phyloP scores from a whole-genome alignment of 2,888 invertebrate genomes.

The Lithophane semibrunnea region DNA sequence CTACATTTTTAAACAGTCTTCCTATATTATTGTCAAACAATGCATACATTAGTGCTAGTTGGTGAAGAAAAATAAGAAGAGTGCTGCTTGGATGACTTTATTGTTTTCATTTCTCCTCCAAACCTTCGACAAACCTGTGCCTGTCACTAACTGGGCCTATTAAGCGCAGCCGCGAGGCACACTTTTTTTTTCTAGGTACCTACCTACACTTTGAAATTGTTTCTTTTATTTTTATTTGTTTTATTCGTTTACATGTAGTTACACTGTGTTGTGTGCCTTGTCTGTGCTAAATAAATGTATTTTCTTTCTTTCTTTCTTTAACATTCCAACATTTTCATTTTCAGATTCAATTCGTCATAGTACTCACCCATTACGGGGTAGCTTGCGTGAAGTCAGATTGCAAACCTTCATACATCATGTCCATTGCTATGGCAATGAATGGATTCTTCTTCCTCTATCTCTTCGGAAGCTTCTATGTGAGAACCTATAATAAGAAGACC shows the following conservation, averaged over 20 bases:
- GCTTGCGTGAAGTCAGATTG: constrained; percentile 68
- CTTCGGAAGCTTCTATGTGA: constrained; percentile 73
- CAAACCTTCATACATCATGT: constrained; percentile 67
- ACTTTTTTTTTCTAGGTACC: no score
- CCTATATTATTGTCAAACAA: background rate
- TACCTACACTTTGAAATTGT: no score
- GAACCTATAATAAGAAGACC: constrained; percentile 63
- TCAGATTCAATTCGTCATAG: constrained; percentile 73
- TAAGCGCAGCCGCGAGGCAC: no score
- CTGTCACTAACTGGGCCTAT: no score
- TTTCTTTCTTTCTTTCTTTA: no score
- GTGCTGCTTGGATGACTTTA: background rate
- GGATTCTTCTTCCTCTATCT: constrained; percentile 68
- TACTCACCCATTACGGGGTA: constrained; percentile 62
- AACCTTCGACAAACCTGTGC: background rate
- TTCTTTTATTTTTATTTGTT: no score
- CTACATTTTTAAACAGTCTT: background rate
- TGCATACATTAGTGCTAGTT: no score
- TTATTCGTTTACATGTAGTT: no score
- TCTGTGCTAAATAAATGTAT: no score
- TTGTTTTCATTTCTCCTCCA: background rate
- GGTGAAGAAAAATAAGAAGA: no score
- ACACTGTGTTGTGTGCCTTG: no score
- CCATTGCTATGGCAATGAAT: constrained; percentile 63
- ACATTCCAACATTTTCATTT: constrained; percentile 46